phyloP scores from a whole-genome alignment of 1,140 invertebrate genomes.

The Meloidogyne chitwoodi region DNA sequence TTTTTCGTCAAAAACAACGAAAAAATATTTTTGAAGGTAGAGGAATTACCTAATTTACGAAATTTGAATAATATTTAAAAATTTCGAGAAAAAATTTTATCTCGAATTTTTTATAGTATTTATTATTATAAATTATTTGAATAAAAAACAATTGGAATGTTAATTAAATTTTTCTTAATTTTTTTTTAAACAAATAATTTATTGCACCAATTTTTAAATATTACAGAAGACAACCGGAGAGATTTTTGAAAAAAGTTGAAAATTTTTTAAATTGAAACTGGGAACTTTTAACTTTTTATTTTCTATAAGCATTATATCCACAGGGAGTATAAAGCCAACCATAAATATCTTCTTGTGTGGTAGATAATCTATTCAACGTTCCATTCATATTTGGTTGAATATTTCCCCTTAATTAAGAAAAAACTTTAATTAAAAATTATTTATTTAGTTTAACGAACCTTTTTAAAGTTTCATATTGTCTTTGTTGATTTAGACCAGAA shows the following conservation, averaged over 20 bases:
- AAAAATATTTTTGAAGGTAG: too few species aligned
- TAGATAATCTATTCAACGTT: slow-evolving; percentile 22
- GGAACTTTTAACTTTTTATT: not conserved
- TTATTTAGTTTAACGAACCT: not conserved
- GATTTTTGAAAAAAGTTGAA: too few species aligned
- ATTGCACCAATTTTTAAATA: too few species aligned
- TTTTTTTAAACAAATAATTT: not conserved
- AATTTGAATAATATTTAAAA: too few species aligned
- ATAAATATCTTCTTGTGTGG: slow-evolving; percentile 34
- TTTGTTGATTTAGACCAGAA: slow-evolving; percentile 1
- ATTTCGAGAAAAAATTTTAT: too few species aligned
- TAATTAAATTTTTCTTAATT: too few species aligned
- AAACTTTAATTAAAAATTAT: not conserved
- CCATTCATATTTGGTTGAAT: not conserved
- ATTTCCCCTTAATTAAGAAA: not conserved
- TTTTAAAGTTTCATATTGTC: not conserved
- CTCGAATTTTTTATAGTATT: too few species aligned
- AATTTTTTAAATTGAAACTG: too few species aligned
- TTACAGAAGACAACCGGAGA: too few species aligned
- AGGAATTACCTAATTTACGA: too few species aligned
- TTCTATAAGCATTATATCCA: slow-evolving; percentile 30
- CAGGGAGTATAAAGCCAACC: slow-evolving; percentile 32
- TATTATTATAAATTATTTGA: too few species aligned
- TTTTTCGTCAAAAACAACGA: not conserved
- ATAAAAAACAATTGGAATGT: not conserved